These are phyloP conservation scores for Paramuricea clavata DNA, from an alignment of 92 coral and sea anemone genomes.

Conservation along the genomic window DNA sequence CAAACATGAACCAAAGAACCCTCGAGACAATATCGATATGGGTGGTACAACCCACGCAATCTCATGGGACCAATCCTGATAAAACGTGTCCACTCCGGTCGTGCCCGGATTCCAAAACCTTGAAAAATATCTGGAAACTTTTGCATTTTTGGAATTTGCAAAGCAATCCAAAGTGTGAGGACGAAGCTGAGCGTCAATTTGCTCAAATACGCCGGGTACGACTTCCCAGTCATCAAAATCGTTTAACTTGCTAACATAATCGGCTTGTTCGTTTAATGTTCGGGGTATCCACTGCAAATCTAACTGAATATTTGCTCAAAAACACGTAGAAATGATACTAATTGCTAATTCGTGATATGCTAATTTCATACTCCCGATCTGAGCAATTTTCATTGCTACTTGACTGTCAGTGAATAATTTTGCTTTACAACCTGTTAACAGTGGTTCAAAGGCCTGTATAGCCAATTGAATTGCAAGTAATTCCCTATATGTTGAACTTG, in stretches of 20 bases:
- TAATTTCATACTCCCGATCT: constrained; percentile 35
- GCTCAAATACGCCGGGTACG: background rate
- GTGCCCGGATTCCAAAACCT: constrained; percentile 59
- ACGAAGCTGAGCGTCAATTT: constrained; percentile 35
- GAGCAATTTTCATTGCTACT: constrained; percentile 21
- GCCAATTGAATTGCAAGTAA: constrained; percentile 25
- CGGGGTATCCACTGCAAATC: constrained; percentile 49
- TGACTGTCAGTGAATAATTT: constrained; percentile 45
- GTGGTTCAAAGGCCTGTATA: constrained; percentile 9
- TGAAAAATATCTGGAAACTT: constrained; percentile 16
- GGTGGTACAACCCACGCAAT: constrained; percentile 22
- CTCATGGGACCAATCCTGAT: constrained; percentile 7
- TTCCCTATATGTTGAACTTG: constrained; percentile 31
- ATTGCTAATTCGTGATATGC: constrained; percentile 17
- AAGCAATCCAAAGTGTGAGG: constrained; percentile 60
- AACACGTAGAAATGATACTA: background rate
- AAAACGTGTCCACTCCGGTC: constrained; percentile 40
- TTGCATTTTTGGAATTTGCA: constrained; percentile 54
- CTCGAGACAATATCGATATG: background rate
- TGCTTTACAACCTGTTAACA: background rate
- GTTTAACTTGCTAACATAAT: constrained; percentile 28
- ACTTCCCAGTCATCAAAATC: constrained; percentile 48
- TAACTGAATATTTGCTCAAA: background rate
- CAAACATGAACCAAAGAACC: background rate
- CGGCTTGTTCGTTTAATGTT: constrained; percentile 27